Percentiles rank a stretch among this genome's conserved stretches.
phyloP scores from a whole-genome alignment of 2,888 invertebrate genomes.

The Chesias legatella region DNA sequence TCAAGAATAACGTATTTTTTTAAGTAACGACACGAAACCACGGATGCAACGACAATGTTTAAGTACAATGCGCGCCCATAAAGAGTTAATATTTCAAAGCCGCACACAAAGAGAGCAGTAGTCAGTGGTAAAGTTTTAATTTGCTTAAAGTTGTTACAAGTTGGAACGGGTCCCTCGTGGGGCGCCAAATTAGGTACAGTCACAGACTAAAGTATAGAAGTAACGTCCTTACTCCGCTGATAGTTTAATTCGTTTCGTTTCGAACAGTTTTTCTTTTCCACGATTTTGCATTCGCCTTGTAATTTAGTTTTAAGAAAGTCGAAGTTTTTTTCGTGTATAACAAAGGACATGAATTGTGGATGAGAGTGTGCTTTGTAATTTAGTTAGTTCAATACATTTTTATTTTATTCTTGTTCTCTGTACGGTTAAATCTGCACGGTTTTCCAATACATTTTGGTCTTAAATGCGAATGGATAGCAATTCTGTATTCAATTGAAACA shows the following conservation, averaged over 20 bases:
- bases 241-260: slow-evolving; percentile 70
- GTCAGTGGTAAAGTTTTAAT: slow-evolving; percentile 75
- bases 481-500: slow-evolving; percentile 12
- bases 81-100: slow-evolving; percentile 78
- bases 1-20: slow-evolving; percentile 62
- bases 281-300: slow-evolving; percentile 45
- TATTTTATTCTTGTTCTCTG: slow-evolving; percentile 17
- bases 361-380: slow-evolving; percentile 24
- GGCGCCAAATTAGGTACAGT: slow-evolving; percentile 75
- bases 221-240: slow-evolving; percentile 57
- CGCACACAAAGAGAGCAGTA: slow-evolving; percentile 71
- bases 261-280: slow-evolving; percentile 45
- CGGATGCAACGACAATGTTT: slow-evolving; percentile 40
- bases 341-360: slow-evolving; percentile 27
- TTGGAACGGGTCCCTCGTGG: slow-evolving; percentile 74
- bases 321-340: slow-evolving; percentile 21
- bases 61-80: slow-evolving; percentile 69
- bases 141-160: slow-evolving; percentile 78
- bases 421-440: slow-evolving; percentile 19
- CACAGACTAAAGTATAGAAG: slow-evolving; percentile 45
- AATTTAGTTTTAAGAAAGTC: slow-evolving; percentile 41
- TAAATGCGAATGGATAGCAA: slow-evolving; percentile 11
- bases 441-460: slow-evolving; percentile 14
- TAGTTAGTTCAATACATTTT: slow-evolving; percentile 21
- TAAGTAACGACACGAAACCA: slow-evolving; percentile 59